Base-by-base conservation (phyloP, 2,113 vertebrate species). In the Grammomys surdaster region DNA sequence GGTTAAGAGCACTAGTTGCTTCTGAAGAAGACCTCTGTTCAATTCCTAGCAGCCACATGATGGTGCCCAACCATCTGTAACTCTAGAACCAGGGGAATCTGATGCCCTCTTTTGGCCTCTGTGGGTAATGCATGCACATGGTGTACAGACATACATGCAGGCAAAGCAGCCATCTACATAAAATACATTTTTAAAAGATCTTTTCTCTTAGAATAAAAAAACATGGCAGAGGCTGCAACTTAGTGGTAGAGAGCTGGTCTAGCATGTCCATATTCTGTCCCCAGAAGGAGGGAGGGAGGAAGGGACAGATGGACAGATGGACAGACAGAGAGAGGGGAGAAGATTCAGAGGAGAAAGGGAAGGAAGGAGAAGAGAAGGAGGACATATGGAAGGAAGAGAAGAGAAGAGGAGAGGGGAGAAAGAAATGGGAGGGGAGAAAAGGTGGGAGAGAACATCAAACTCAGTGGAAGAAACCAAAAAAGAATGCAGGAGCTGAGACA, bases 401-500 rank as follows among this genome's bases (percentile, higher is more conserved):
- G 26, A 17, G 26, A 2, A 33, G 76, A 77, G 28, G 26, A 48
- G 46, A 77, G 13, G 28, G 3, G 28, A 51, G 43, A n/a, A 76
- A 9, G 6, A 10, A 7, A 51, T 0, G 46, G 17, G 26, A 19
- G 28, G 26, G 16, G 16, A 33, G 26, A 10, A 22, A 51, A 4
- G n/a, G 56, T 1, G 31, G 14, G 11, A 40, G 36, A 40, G 20
- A 7, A n/a, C 5, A 14, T n/a, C n/a, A n/a, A 40, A 16, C 22
- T 28, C 12, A 84, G 80, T 60, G 36, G 80, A n/a, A 60, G 22
- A 14, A 60, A 43, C 56, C 0, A 33, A 36, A 31, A 33, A 33
- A 56, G 69, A 17, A 16, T 19, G 40, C 14, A 7, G 24, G 14
- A 0, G 3, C 33, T 3, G 2, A 5, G 0, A 1, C 54, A 1